Evolutionary conservation across 1,140 invertebrate species (phyloP).

Genomic region (Choristoneura fumiferana): DNA sequence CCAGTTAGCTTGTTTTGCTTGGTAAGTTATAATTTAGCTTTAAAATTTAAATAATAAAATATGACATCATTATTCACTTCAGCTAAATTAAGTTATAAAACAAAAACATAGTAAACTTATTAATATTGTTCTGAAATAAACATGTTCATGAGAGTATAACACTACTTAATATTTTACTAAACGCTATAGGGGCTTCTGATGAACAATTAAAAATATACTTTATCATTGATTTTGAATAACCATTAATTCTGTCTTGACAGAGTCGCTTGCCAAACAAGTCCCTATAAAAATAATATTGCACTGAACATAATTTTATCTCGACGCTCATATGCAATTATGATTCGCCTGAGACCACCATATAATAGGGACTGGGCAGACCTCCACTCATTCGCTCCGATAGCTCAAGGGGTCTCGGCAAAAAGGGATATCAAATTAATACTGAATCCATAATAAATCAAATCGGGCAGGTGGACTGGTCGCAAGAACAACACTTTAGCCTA

Average conservation of each 20-base stretch:
- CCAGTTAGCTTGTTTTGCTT: neutral
- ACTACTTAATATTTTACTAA: too few relatives aligned
- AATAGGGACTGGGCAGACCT: conserved; percentile 64
- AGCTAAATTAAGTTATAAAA: too few relatives aligned
- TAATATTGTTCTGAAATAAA: too few relatives aligned
- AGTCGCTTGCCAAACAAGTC: conserved; percentile 11
- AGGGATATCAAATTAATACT: conserved; percentile 78
- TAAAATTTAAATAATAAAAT: too few relatives aligned
- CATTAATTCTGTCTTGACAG: conserved; percentile 5
- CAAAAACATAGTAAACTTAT: too few relatives aligned
- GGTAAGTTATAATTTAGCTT: too few relatives aligned
- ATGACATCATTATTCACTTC: too few relatives aligned
- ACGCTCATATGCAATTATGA: conserved; percentile 71
- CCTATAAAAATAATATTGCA: conserved; percentile 33
- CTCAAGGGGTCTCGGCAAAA: conserved; percentile 71
- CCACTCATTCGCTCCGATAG: conserved; percentile 58
- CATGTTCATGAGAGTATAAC: too few relatives aligned
- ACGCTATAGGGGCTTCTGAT: neutral
- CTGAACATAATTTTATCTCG: conserved; percentile 54
- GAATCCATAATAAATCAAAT: conserved; percentile 78
- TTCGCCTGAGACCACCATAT: conserved; percentile 63
- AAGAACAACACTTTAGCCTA: conserved; percentile 64
- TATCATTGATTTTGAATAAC: neutral
- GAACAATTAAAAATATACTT: conserved; percentile 8
- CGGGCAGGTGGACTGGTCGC: conserved; percentile 71